phyloP scores from a whole-genome alignment of 2,113 vertebrate genomes.

The Atlantisia rogersi region DNA sequence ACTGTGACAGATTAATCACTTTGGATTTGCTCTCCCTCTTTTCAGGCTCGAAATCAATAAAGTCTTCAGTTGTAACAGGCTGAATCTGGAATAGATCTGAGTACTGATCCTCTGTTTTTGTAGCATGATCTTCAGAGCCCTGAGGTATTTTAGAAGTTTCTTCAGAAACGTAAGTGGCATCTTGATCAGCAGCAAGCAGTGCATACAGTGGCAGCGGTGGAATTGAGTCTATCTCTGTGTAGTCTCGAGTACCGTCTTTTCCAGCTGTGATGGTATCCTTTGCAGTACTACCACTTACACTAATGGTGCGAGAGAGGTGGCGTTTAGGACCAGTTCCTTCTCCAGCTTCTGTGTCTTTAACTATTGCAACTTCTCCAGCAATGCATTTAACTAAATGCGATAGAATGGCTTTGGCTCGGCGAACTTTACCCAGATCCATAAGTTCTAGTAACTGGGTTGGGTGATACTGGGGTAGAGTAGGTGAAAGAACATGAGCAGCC shows the following conservation, averaged over 20 bases:
- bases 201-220: slow-evolving; percentile 92
- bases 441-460: slow-evolving; percentile 95
- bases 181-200: slow-evolving; percentile 91
- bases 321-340: slow-evolving; percentile 88
- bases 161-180: slow-evolving; percentile 86
- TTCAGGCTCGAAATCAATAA: slow-evolving; percentile 91
- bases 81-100: slow-evolving; percentile 92
- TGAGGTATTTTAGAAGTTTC: slow-evolving; percentile 84
- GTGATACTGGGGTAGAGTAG: slow-evolving; percentile 97
- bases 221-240: slow-evolving; percentile 97
- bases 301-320: slow-evolving; percentile 96
- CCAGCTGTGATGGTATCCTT: slow-evolving; percentile 95
- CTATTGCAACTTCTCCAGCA: slow-evolving; percentile 95
- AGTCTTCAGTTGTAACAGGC: slow-evolving; percentile 91
- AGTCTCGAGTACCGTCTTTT: slow-evolving; percentile 94
- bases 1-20: slow-evolving; percentile 96
- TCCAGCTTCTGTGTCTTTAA: slow-evolving; percentile 91
- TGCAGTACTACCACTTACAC: slow-evolving; percentile 96
- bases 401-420: slow-evolving; percentile 95
- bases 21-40: slow-evolving; percentile 93
- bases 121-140: slow-evolving; percentile 74
- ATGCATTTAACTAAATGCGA: slow-evolving; percentile 98
- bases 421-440: slow-evolving; percentile 96
- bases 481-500: slow-evolving; percentile 93
- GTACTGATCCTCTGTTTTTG: slow-evolving; percentile 88